phyloP scores from a whole-genome alignment of 2,888 invertebrate genomes.

The Empis livida region DNA sequence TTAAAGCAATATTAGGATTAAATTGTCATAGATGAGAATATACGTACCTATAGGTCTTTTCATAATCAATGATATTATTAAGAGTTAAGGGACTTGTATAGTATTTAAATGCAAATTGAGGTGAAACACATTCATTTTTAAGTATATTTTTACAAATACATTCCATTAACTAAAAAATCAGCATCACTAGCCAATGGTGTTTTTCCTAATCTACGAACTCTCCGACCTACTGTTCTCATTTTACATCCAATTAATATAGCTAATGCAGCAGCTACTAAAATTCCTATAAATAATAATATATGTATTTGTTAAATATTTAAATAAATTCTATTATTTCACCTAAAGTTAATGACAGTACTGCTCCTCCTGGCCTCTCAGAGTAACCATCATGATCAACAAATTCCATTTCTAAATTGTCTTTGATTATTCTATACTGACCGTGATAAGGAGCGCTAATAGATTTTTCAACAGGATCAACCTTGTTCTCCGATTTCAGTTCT shows the following conservation, averaged over 20 bases:
- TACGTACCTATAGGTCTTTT: too few relatives aligned
- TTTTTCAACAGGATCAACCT: constrained; percentile 18
- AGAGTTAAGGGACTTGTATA: too few relatives aligned
- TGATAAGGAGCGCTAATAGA: constrained; percentile 20
- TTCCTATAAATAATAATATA: too few relatives aligned
- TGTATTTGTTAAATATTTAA: not conserved
- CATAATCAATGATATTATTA: too few relatives aligned
- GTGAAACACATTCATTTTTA: too few relatives aligned
- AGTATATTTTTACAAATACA: constrained; percentile 55
- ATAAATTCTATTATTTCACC: constrained; percentile 37
- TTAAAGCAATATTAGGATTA: too few relatives aligned
- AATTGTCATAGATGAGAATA: too few relatives aligned
- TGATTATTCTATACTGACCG: constrained; percentile 33
- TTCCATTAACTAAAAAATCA: constrained; percentile 94
- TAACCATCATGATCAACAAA: constrained; percentile 47
- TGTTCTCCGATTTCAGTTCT: constrained; percentile 15
- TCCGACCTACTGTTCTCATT: constrained; percentile 57
- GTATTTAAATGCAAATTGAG: too few relatives aligned
- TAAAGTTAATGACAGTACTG: constrained; percentile 63
- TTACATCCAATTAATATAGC: constrained; percentile 72
- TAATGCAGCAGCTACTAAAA: constrained; percentile 68
- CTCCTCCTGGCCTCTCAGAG: constrained; percentile 62
- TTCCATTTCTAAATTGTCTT: constrained; percentile 31
- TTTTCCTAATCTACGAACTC: constrained; percentile 58
- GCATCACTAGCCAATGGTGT: constrained; percentile 77